These are phyloP conservation scores for Peromyscus eremicus DNA, from an alignment of 2,797 vertebrate genomes.

Conservation along the genomic window DNA sequence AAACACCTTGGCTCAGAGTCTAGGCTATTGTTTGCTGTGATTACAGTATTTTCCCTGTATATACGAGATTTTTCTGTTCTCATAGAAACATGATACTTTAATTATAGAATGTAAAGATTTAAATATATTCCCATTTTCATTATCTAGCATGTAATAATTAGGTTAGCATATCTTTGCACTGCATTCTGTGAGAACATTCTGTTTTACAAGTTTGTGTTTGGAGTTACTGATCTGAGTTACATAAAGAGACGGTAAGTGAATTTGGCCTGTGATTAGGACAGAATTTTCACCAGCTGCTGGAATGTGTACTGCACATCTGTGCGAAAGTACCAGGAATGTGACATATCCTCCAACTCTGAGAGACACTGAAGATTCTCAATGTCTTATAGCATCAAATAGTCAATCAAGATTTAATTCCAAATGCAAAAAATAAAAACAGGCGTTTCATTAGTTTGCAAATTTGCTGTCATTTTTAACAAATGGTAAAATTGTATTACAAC, in stretches of 20 bases:
- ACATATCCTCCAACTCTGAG: neutral
- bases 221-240: neutral
- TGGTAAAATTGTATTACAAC: neutral
- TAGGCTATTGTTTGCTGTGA: neutral
- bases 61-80: neutral
- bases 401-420: neutral
- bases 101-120: neutral
- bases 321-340: neutral
- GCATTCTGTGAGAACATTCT: too few relatives aligned
- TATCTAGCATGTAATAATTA: neutral
- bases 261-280: too few relatives aligned
- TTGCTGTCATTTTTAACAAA: neutral
- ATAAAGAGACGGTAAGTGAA: neutral
- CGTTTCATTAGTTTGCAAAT: neutral
- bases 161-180: neutral
- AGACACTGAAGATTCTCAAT: neutral
- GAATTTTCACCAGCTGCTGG: too few relatives aligned
- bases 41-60: neutral
- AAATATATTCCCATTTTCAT: neutral
- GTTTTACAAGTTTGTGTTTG: neutral
- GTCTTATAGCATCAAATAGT: neutral
- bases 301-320: too few relatives aligned
- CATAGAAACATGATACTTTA: neutral
- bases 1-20: neutral
- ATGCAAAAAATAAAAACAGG: neutral